A percentile compares a stretch with the other conserved stretches of the same genome.
Conservation (phyloP, 37 sponge, comb jelly and placozoan genomes). For the Axinella damicornis region DNA sequence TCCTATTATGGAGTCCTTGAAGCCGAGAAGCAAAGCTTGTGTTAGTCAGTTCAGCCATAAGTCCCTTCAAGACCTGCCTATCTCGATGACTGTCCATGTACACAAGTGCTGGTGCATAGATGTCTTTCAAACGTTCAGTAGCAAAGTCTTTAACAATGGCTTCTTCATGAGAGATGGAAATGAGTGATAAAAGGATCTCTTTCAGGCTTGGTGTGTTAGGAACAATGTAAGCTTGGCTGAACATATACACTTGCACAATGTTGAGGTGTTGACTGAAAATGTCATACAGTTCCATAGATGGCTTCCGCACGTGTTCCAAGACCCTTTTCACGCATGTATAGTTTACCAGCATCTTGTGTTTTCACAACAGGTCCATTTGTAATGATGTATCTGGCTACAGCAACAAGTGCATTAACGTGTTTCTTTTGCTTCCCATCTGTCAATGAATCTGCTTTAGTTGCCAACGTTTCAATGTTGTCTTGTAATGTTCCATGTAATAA, state of each 20-base stretch:
- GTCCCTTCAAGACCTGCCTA: background rate
- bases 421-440: background rate
- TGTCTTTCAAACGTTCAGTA: background rate
- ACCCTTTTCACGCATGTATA: background rate
- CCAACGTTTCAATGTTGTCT: background rate
- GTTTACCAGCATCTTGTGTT: constrained; percentile 4
- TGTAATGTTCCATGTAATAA: background rate
- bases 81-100: constrained; percentile 9
- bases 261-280: constrained; percentile 3
- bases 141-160: background rate
- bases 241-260: background rate
- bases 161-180: background rate
- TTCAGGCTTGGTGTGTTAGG: background rate
- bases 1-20: background rate
- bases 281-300: constrained; percentile 20
- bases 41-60: too few species aligned
- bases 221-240: background rate
- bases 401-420: background rate
- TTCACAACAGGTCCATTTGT: constrained; percentile 1
- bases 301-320: background rate
- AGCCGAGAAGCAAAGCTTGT: background rate
- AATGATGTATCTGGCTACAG: background rate
- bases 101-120: background rate
- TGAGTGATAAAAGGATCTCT: background rate
- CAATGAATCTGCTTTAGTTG: background rate